Base-by-base conservation (phyloP, 2,113 vertebrate species). In the Larimichthys crocea region DNA sequence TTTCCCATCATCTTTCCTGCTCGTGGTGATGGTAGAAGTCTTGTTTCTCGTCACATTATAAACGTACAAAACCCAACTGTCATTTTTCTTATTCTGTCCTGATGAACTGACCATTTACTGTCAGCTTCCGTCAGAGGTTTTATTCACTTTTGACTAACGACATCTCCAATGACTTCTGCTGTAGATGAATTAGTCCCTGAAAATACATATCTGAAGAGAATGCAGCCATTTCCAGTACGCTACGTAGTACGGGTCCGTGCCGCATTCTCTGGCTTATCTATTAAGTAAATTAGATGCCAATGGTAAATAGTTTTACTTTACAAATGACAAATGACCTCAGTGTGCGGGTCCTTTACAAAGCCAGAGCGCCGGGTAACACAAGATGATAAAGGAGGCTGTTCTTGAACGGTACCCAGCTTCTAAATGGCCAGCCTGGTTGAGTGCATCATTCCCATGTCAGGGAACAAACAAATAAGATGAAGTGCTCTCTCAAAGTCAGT, bases 381-480 rank as follows among this genome's bases (percentile, higher is more conserved):
- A 15, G 61, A 85, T 89, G 88, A 90, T 90, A 80, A 90, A 89
- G 85, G 84, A 85, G 74, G 88, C 82, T 80, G 85, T 82, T 90
- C 80, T 90, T 92, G 86, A 93, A 86, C 69, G 60, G 62, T 79
- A 78, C 88, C 91, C 89, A 81, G 90, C 88, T 88, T 91, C 88
- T 93, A 92, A 94, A 92, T 89, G 90, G 92, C 86, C 68, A 69
- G 88, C 79, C 89, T 79, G 89, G 89, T 90, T 69, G 88, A 92
- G 92, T 89, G 88, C 90, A 93, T 94, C 89, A 92, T 93, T 83
- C 84, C 87, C 84, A 53, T 92, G 90, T 94, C 93, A 91, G 87
- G 91, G 89, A 92, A 93, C 92, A 94, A 95, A 94, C 93, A 95
- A 94, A 93, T 90, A 94, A 94, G 93, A 94, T 93, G 83, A 92